Evolutionary conservation across 53 echinoderm and acorn worm species (phyloP), one percentile per base, ranked within the genome.

Genomic region (Apostichopus leukothele): DNA sequence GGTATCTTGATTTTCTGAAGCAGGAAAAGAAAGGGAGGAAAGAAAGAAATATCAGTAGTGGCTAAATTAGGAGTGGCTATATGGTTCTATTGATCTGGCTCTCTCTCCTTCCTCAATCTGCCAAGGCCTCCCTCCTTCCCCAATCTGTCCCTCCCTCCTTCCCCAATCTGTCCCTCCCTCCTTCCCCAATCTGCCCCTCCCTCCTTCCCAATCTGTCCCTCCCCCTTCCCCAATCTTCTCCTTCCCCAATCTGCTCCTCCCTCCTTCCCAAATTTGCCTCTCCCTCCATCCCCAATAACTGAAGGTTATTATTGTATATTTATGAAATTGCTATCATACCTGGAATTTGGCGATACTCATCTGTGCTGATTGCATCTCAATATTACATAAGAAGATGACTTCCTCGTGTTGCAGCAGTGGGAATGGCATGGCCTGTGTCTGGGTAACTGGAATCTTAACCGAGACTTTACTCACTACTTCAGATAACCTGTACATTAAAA

Each of bases 351-450:
- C 84, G 22, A 84, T 87, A 84, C 90, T 88, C 87, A 90, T 90
- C 67, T 90, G 89, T 18, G 83, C 76, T 68, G 91, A 86, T 55
- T 89, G 89, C 79, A 94, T 54, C 61, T 95, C 91, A 67, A 95
- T 68, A 52, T 91, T 92, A 90, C 93, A 95, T 76, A 95, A 90
- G 68, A 95, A 93, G 18, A 86, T 89, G 52, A 93, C 89, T 88
- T 95, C 91, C 76, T 95, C 95, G 57, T 90, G 77, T 3, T 91
- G 93, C 86, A 90, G 89, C 18, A 95, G 88, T 1, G 78, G 51
- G 12, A 90, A 86, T 12, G 95, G 95, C 27, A 91, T 88, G 25
- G 63, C 14, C 59, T 83, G 87, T 10, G 88, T 85, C 20, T 89
- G 76, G 20, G 86, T 83, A 14, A 89, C 20, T 5, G 91, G 71